These are phyloP conservation scores for Lepisosteus oculatus DNA, from an alignment of 2,113 vertebrate genomes.

Conservation along the genomic window DNA sequence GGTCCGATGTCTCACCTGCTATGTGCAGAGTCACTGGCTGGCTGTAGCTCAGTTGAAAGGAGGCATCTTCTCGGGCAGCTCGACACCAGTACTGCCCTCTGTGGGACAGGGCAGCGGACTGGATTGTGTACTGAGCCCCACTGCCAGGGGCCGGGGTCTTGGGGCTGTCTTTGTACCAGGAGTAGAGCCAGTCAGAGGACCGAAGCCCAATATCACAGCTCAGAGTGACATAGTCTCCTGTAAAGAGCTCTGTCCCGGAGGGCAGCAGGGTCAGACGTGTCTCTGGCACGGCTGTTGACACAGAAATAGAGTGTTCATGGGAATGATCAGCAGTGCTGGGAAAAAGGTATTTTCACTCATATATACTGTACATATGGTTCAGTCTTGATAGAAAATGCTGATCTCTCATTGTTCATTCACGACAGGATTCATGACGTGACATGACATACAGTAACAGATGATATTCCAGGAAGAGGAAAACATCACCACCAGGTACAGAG, in stretches of 20 bases:
- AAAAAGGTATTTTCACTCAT: no score
- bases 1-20: background rate
- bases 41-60: background rate
- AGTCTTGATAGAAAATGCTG: no score
- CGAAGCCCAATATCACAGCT: background rate
- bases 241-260: background rate
- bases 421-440: no score
- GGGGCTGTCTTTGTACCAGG: background rate
- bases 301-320: no score
- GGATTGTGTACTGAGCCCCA: background rate
- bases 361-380: no score
- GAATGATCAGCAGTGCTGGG: no score
- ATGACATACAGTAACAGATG: no score
- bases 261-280: background rate
- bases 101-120: background rate
- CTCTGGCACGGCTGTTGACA: no score
- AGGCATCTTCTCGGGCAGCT: background rate
- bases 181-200: background rate
- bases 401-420: no score
- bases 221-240: background rate
- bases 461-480: no score
- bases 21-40: background rate
- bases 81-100: background rate
- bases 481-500: no score
- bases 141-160: background rate